Evolutionary conservation across 2,797 vertebrate species (phyloP).

Genomic region (Gila robusta): DNA sequence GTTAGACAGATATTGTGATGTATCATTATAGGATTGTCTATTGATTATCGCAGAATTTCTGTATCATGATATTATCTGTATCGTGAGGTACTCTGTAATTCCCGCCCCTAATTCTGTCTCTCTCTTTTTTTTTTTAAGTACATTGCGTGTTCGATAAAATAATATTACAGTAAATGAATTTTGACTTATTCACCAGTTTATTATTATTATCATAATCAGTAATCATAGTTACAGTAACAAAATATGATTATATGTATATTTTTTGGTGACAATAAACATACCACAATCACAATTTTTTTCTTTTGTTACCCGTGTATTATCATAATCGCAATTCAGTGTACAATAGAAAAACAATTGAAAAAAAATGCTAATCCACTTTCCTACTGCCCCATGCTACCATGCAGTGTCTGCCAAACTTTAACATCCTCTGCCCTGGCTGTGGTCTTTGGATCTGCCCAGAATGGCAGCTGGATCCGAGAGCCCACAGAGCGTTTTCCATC

Average conservation of each 20-base stretch:
- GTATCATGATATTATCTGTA: too few species aligned
- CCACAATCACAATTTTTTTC: not conserved
- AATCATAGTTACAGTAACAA: not conserved
- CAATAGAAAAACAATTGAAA: not conserved
- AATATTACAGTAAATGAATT: not conserved
- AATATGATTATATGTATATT: not conserved
- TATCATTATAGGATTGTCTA: too few species aligned
- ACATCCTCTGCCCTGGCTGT: slow-evolving; percentile 22
- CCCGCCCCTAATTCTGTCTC: not conserved
- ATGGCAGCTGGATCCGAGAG: not conserved
- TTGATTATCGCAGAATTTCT: too few species aligned
- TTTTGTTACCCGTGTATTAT: not conserved
- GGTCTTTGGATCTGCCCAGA: not conserved
- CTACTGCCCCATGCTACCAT: slow-evolving; percentile 14
- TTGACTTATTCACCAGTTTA: not conserved
- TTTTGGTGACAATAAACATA: not conserved
- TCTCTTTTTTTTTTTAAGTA: not conserved
- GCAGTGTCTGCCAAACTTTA: slow-evolving; percentile 28
- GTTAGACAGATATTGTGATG: too few species aligned
- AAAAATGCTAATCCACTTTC: slow-evolving; percentile 38
- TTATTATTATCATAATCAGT: not conserved
- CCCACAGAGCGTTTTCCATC: slow-evolving; percentile 49
- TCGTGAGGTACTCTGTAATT: too few species aligned
- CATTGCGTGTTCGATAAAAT: not conserved
- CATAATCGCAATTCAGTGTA: not conserved